phyloP scores from a whole-genome alignment of 2,888 invertebrate species.

The Noctua comes region DNA sequence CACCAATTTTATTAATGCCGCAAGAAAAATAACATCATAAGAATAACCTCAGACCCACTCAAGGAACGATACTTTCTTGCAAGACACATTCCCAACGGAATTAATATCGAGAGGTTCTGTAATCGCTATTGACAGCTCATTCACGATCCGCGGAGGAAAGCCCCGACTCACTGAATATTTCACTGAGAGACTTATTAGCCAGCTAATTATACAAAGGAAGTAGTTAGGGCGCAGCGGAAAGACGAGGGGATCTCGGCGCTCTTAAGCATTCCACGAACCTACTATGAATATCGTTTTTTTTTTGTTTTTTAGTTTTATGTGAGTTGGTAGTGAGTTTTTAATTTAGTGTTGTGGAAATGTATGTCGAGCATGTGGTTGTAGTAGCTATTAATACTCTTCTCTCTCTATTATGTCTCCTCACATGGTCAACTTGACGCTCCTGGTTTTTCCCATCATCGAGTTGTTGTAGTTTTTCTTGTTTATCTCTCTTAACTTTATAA shows the following conservation, averaged over 20 bases:
- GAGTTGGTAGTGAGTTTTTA: conserved; percentile 7
- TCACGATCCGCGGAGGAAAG: conserved; percentile 69
- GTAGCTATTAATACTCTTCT: no score
- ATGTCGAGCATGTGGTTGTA: not conserved
- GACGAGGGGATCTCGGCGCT: conserved; percentile 64
- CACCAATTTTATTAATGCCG: conserved; percentile 22
- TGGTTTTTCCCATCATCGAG: no score
- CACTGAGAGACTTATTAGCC: conserved; percentile 85
- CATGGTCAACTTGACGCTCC: no score
- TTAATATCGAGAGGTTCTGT: conserved; percentile 72
- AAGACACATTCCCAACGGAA: conserved; percentile 65
- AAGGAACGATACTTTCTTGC: conserved; percentile 50
- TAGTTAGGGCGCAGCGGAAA: conserved; percentile 76
- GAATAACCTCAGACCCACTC: conserved; percentile 31
- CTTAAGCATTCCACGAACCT: conserved; percentile 46
- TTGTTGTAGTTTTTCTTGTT: no score
- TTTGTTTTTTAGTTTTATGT: conserved; percentile 19
- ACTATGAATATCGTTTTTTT: conserved; percentile 3
- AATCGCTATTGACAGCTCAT: conserved; percentile 84
- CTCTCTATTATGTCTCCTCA: no score
- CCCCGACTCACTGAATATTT: conserved; percentile 81
- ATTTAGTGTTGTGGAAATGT: not conserved
- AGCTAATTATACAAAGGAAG: conserved; percentile 88
- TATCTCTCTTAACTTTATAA: no score
- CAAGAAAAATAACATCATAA: conserved; percentile 11